Percentiles rank a stretch among this genome's conserved stretches.
Evolutionary conservation across 2,888 invertebrate genomes (phyloP).

Genomic region (Ischnura elegans): DNA sequence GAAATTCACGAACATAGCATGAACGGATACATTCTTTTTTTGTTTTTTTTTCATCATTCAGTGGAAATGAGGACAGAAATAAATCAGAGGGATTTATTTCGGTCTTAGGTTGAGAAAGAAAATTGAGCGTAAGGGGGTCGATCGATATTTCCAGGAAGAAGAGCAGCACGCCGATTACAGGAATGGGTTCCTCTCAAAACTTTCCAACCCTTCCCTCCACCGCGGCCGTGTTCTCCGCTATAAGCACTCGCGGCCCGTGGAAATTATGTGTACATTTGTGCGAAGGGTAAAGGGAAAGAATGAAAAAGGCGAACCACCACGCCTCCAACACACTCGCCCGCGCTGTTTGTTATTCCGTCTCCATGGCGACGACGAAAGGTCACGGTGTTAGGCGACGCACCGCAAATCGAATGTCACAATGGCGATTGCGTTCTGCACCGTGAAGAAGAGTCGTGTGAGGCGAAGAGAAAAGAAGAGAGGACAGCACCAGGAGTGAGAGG

Average conservation of each 20-base stretch:
- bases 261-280: not conserved
- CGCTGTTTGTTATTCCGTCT: conserved; percentile 50
- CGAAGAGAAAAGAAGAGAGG: not conserved
- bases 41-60: no score
- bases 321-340: conserved; percentile 5
- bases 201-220: not conserved
- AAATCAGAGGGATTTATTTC: no score
- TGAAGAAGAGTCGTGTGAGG: not conserved
- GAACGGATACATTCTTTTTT: no score
- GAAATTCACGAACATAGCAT: no score
- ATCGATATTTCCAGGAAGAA: conserved; percentile 28
- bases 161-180: not conserved
- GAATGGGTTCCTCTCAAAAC: not conserved
- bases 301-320: not conserved
- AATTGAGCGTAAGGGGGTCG: not conserved
- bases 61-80: no score
- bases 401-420: conserved; percentile 29
- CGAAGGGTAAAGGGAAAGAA: not conserved
- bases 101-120: no score
- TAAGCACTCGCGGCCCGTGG: not conserved
- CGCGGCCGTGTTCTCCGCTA: no score
- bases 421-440: not conserved
- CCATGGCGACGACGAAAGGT: conserved; percentile 54
- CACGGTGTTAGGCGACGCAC: conserved; percentile 58
- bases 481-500: no score